phyloP scores from a whole-genome alignment of 2,113 vertebrate genomes.

The Periophthalmus modestus region DNA sequence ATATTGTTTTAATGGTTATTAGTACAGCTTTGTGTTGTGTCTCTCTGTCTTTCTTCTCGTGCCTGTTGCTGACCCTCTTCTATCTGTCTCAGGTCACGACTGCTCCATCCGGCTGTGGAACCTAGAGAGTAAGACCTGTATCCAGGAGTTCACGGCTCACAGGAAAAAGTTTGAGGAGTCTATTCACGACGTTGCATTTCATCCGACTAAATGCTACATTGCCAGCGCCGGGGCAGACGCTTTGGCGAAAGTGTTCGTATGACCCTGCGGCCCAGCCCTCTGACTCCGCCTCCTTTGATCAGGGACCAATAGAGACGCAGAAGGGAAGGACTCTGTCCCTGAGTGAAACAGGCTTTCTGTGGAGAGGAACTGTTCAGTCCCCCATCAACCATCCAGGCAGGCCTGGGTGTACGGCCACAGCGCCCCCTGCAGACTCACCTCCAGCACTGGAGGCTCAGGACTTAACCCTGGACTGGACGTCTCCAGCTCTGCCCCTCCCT shows the following conservation, averaged over 20 bases:
- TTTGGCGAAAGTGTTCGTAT: slow-evolving; percentile 99
- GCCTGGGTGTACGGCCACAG: slow-evolving; percentile 84
- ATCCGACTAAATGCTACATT: slow-evolving; percentile 97
- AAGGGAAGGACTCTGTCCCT: slow-evolving; percentile 62
- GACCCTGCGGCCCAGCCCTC: slow-evolving; percentile 81
- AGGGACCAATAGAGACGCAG: slow-evolving; percentile 68
- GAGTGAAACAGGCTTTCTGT: slow-evolving; percentile 72
- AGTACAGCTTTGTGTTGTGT: not conserved
- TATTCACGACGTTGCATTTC: slow-evolving; percentile 97
- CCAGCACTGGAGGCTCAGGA: slow-evolving; percentile 65
- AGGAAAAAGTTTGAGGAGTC: slow-evolving; percentile 98
- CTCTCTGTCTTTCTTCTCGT: not conserved
- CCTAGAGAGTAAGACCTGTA: slow-evolving; percentile 98
- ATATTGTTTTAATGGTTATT: no score
- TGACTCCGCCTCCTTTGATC: slow-evolving; percentile 78
- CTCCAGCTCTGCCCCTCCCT: slow-evolving; percentile 48
- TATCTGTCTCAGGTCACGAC: slow-evolving; percentile 86
- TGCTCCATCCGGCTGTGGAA: slow-evolving; percentile 99
- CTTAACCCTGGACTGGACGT: slow-evolving; percentile 46
- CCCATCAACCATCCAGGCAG: slow-evolving; percentile 86
- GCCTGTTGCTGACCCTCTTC: not conserved
- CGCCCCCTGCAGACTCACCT: slow-evolving; percentile 57
- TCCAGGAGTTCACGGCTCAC: slow-evolving; percentile 98
- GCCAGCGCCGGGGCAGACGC: slow-evolving; percentile 97
- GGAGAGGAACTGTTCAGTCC: slow-evolving; percentile 71